Evolutionary conservation across 2,113 vertebrate genomes (phyloP), one percentile per base, ranked within the genome.

Genomic region (Emydura subglobosa): DNA sequence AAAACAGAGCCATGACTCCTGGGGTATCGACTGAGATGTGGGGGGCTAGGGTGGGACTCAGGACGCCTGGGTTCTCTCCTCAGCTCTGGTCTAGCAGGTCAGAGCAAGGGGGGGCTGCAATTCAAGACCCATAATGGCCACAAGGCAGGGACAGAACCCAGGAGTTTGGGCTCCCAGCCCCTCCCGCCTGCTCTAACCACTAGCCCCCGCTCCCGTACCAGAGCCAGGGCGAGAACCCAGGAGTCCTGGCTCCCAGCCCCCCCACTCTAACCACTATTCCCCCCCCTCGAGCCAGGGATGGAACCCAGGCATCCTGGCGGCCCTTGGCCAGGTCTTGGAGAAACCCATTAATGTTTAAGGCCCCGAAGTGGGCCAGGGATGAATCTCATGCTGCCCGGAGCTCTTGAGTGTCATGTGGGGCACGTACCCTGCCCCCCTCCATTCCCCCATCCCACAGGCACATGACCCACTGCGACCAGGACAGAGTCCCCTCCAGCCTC

Each of bases 371-470:
- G 55, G 9, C 55, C 55, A 57, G 25, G 24, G 24, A 10, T 57
- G 55, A 57, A 22, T 25, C 55, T 57, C 25, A 10, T 24, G 55
- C 7, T 25, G 25, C 10, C 10, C 55, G 25, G 55, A 57, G 55
- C 55, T 57, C 5, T 25, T 25, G 24, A 8, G 47, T 47, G 47
- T 47, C 47, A 47, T 47, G 8, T 47, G 47, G 47, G 5, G 47
- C 47, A 47, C 8, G 47, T 57, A 57, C 55, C 55, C 25, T 57
- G 55, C 25, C 10, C 55, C 55, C 47, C 53, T 54, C 65, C 27
- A 11, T 68, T 96, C 85, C 96, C 95, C 95, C 91, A 88, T 90
- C 95, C 74, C 84, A 89, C 3, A 78, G 96, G 95, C 95, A 89
- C 87, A 97, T 92, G 95, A 96, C 92, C 91, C 95, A 93, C 93